Evolutionary conservation across 1,140 invertebrate species (phyloP), one percentile per base, ranked within the genome.

Genomic region (Dendroctonus valens): DNA sequence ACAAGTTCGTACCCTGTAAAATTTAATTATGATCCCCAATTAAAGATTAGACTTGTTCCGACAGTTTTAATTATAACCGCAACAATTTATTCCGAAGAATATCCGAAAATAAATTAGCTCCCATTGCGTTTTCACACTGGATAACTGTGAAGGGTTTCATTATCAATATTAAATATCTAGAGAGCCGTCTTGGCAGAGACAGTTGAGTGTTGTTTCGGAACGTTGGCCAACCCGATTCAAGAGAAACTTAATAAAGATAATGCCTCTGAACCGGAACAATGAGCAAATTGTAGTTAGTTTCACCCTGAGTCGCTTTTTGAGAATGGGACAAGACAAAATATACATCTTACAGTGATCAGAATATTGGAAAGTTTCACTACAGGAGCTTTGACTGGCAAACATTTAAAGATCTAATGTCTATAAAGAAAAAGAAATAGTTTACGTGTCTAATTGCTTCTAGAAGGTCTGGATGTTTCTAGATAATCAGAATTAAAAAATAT

Each of bases 221-320:
- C 62, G 63, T 72, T 64, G 67, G 67, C 65, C 63, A 46, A 59
- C 14, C 55, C 55, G 66, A 55, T 69, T 65, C 69, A 67, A 73
- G 73, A 72, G 73, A 75, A 75, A 75, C 72, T 74, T 75, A 75
- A 75, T 75, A 74, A 75, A 75, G 74, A 75, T 75, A 75, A 75
- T 75, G 73, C 72, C 67, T 70, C 67, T 57, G 69, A 67, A 65
- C 69, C 72, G 72, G 71, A 75, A 75, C 74, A 75, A 74, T 75
- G 74, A 75, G 73, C 74, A 73, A 75, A 75, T 75, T 75, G 73
- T 74, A 75, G 70, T 75, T 73, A 72, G 74, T 72, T 73, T 70
- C 69, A 63, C 41, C 44, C 51, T 42, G 40, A 50, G 51, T 39
- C 46, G 46, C 49, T 15, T 51, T 59, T 51, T 26, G 26, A 26